phyloP scores from a whole-genome alignment of 2,888 invertebrate genomes.

The Drosophila nigricruria region DNA sequence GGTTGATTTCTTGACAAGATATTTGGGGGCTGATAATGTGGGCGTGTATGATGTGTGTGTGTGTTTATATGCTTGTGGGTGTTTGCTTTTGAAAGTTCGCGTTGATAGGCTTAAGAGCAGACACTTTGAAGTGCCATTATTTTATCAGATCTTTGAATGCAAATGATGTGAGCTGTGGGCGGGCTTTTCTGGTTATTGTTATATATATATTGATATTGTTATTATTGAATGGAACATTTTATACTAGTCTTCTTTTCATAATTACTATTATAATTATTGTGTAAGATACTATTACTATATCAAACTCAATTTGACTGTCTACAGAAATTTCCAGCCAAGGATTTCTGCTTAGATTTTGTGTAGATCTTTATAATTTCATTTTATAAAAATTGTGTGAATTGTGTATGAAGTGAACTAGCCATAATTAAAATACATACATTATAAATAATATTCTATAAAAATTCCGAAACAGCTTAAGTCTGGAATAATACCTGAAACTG shows the following conservation, averaged over 20 bases:
- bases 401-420: too few species aligned
- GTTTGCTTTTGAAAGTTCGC: constrained; percentile 9
- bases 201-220: not conserved
- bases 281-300: not conserved
- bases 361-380: too few species aligned
- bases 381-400: too few species aligned
- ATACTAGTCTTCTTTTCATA: too few species aligned
- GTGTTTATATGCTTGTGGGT: not conserved
- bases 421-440: not conserved
- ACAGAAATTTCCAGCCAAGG: not conserved
- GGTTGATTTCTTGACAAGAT: constrained; percentile 33
- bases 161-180: not conserved
- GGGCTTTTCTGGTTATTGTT: not conserved
- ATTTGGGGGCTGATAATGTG: constrained; percentile 21
- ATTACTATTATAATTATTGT: too few species aligned
- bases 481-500: not conserved
- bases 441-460: not conserved
- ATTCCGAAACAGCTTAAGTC: too few species aligned
- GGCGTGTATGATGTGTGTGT: constrained; percentile 5
- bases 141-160: constrained; percentile 16
- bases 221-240: not conserved
- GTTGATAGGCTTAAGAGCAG: constrained; percentile 23
- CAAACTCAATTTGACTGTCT: too few species aligned
- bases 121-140: constrained; percentile 32
- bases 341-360: not conserved